phyloP scores from a whole-genome alignment of 2,888 invertebrate genomes.

The Panzeria rudis region DNA sequence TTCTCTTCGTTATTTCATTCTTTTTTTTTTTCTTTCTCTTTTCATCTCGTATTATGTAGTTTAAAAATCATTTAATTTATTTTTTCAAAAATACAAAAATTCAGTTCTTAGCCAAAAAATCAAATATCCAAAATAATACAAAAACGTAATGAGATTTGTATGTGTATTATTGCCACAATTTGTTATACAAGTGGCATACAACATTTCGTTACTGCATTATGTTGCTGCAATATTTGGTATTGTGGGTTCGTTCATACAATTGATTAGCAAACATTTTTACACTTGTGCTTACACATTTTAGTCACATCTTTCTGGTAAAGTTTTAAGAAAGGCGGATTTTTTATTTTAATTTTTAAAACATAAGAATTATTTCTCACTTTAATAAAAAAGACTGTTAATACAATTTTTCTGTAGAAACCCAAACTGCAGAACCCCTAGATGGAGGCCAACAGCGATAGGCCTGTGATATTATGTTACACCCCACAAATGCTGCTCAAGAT shows the following conservation, averaged over 20 bases:
- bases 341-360: no score
- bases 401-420: no score
- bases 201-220: neutral
- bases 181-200: neutral
- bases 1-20: neutral
- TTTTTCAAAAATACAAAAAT: neutral
- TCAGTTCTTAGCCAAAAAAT: neutral
- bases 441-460: no score
- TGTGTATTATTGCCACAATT: neutral
- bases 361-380: no score
- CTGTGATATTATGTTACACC: no score
- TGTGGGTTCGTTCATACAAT: neutral
- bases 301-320: slow-evolving; percentile 11
- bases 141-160: neutral
- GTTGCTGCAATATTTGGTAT: neutral
- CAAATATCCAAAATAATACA: neutral
- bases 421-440: no score
- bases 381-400: no score
- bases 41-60: neutral
- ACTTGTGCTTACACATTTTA: slow-evolving; percentile 53
- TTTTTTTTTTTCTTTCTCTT: neutral
- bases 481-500: no score
- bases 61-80: neutral
- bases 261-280: neutral
- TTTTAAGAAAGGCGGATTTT: no score